These are phyloP conservation scores for Tetraneura akinire DNA, from an alignment of 1,140 invertebrate species.

Conservation along the genomic window DNA sequence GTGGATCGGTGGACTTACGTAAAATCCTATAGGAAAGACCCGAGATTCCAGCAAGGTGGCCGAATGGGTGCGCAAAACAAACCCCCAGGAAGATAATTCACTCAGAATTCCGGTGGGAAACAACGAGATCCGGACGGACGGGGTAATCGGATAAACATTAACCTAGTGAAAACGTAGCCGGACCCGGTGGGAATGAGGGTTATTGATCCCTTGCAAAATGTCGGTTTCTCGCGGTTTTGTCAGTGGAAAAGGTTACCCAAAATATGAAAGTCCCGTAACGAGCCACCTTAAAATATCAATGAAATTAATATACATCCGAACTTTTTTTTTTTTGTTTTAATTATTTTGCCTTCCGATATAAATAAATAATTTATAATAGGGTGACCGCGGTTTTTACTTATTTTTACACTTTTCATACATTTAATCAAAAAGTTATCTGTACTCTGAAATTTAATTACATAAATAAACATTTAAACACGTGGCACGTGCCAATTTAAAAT, in stretches of 20 bases:
- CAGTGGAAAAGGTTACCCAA: constrained; percentile 12
- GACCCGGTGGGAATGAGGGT: not conserved
- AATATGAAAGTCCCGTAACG: constrained; percentile 36
- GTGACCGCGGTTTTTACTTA: too few relatives aligned
- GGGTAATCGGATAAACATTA: constrained; percentile 51
- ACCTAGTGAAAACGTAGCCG: constrained; percentile 32
- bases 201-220: constrained; percentile 46
- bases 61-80: constrained; percentile 19
- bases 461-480: too few relatives aligned
- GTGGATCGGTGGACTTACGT: constrained; percentile 27
- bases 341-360: too few relatives aligned
- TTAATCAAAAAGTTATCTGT: too few relatives aligned
- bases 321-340: not conserved
- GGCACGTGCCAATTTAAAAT: too few relatives aligned
- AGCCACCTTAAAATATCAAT: constrained; percentile 48
- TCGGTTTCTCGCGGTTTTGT: constrained; percentile 29
- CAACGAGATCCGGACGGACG: constrained; percentile 47
- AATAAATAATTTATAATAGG: too few relatives aligned
- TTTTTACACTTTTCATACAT: too few relatives aligned
- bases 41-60: constrained; percentile 3
- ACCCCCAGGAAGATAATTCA: constrained; percentile 51
- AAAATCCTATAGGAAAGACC: constrained; percentile 18
- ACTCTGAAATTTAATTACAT: too few relatives aligned
- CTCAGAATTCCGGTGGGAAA: constrained; percentile 49
- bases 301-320: constrained; percentile 5